These are phyloP conservation scores for Poeciliopsis turrubarensis DNA, from an alignment of 2,113 vertebrate genomes.

Conservation along the genomic window DNA sequence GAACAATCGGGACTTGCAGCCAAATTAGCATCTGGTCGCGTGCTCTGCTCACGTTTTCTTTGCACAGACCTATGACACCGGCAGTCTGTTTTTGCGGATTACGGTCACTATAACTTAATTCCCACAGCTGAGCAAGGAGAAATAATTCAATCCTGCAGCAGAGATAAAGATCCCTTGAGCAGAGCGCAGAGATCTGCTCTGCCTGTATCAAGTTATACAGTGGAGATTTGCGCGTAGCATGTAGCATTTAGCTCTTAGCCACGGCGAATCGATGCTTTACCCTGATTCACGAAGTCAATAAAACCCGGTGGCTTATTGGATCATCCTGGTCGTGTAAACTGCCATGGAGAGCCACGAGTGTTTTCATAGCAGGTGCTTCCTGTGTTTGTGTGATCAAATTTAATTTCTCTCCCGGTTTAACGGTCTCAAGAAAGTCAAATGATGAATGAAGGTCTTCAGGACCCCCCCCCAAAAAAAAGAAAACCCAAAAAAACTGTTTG, in stretches of 20 bases:
- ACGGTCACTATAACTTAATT: constrained; percentile 91
- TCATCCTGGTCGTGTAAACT: constrained; percentile 53
- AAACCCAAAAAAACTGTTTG: neutral
- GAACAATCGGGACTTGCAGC: constrained; percentile 35
- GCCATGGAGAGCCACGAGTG: constrained; percentile 51
- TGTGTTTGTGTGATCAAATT: constrained; percentile 30
- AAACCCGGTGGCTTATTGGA: constrained; percentile 61
- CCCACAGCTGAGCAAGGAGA: constrained; percentile 88
- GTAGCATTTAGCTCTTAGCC: constrained; percentile 62
- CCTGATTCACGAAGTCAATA: constrained; percentile 72
- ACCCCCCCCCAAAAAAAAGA: neutral
- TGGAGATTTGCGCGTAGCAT: constrained; percentile 80
- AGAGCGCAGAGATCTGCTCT: constrained; percentile 84
- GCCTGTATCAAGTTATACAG: constrained; percentile 82
- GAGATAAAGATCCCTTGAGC: constrained; percentile 91
- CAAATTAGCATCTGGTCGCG: constrained; percentile 54
- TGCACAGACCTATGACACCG: constrained; percentile 48
- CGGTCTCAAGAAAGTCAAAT: neutral
- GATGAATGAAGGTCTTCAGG: neutral
- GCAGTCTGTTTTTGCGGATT: constrained; percentile 83
- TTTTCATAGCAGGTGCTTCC: constrained; percentile 31
- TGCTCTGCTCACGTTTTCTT: constrained; percentile 35
- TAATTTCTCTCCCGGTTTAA: constrained; percentile 13
- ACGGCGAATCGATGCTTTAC: constrained; percentile 59
- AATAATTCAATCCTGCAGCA: constrained; percentile 95